A percentile compares a stretch with the other conserved stretches of the same genome.
phyloP scores from a whole-genome alignment of 2,113 vertebrate genomes.

The Oreamnos americanus region DNA sequence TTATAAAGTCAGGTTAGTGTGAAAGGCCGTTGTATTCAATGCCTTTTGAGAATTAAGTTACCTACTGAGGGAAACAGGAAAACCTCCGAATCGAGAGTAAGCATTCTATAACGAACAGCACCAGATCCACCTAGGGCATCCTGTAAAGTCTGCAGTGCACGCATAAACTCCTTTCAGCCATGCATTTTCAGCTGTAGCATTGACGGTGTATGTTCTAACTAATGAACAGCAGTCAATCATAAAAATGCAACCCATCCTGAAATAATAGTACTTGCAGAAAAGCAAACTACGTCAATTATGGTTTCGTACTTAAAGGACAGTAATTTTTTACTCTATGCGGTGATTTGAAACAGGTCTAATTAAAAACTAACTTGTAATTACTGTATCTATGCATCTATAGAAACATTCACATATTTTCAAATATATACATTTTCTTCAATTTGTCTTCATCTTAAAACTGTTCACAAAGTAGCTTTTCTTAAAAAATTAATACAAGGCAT shows the following conservation, averaged over 20 bases:
- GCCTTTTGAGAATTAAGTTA: neutral
- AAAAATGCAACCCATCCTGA: conserved; percentile 9
- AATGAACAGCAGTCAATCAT: conserved; percentile 21
- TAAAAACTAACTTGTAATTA: conserved; percentile 33
- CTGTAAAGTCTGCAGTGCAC: neutral
- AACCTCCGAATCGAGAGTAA: neutral
- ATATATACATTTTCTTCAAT: neutral
- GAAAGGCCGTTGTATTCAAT: neutral
- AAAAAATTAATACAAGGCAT: conserved; percentile 46
- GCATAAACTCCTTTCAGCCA: neutral
- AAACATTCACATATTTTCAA: neutral
- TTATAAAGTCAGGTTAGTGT: neutral
- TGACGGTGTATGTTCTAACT: neutral
- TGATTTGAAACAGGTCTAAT: conserved; percentile 25
- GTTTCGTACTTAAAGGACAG: conserved; percentile 17
- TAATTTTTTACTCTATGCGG: neutral
- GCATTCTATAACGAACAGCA: neutral
- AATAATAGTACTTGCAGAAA: conserved; percentile 22
- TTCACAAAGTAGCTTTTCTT: neutral
- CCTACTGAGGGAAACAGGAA: neutral
- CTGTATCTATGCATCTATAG: neutral
- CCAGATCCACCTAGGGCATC: neutral
- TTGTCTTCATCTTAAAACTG: conserved; percentile 20
- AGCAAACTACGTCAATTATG: conserved; percentile 8
- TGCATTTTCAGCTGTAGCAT: neutral